Conservation (phyloP, 2,888 invertebrate genomes). For the Steromphala cineraria region DNA sequence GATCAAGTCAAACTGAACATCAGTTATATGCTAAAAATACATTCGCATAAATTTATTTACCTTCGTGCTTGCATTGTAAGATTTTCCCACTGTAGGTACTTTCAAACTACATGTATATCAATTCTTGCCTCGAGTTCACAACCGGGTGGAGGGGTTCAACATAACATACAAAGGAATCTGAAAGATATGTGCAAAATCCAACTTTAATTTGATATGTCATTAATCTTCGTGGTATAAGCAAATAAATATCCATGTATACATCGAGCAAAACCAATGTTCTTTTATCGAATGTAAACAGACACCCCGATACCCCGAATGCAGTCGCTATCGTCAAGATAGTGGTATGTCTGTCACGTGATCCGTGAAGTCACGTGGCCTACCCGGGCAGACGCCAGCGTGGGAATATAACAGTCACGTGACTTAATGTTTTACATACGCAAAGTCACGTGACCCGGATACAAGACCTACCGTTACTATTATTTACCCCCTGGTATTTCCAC, state of each 20-base stretch:
- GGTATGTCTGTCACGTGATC: conserved; percentile 7
- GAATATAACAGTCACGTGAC: neutral
- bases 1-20: too few species aligned
- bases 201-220: neutral
- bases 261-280: neutral
- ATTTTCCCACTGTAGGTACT: too few species aligned
- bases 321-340: neutral
- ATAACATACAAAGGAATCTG: neutral
- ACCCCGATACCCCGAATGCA: neutral
- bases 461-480: neutral
- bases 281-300: neutral
- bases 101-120: too few species aligned
- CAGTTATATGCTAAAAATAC: too few species aligned
- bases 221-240: neutral
- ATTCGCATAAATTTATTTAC: too few species aligned
- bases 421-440: neutral
- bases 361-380: neutral
- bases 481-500: conserved; percentile 12
- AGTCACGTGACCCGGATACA: conserved; percentile 17
- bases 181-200: neutral
- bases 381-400: neutral
- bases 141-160: neutral
- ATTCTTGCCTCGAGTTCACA: too few species aligned
- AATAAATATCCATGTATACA: neutral
- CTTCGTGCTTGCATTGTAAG: too few species aligned